These are phyloP conservation scores for Nyctibius grandis DNA, from an alignment of 2,797 vertebrate genomes.

Conservation along the genomic window DNA sequence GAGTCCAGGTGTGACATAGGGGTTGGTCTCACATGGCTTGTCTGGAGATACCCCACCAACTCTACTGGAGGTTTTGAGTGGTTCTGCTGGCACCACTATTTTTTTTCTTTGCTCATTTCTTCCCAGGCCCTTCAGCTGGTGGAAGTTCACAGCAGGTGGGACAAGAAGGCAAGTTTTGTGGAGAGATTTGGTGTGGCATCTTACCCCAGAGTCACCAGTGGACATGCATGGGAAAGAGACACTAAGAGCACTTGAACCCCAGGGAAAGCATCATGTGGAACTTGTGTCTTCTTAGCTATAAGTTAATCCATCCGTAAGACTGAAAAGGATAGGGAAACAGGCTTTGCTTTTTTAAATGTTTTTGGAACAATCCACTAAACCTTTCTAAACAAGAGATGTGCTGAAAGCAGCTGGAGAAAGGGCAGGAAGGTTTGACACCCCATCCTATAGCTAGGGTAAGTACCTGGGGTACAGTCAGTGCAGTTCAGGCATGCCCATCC, in stretches of 20 bases:
- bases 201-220: neutral
- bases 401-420: neutral
- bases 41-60: neutral
- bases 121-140: neutral
- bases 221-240: neutral
- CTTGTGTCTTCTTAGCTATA: neutral
- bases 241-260: neutral
- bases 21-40: neutral
- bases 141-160: neutral
- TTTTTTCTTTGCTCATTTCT: neutral
- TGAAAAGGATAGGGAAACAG: neutral
- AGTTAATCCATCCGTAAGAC: neutral
- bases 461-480: neutral
- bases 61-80: neutral
- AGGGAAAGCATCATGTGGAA: neutral
- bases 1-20: fast-evolving
- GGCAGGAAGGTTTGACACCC: neutral
- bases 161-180: neutral
- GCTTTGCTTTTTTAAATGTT: neutral
- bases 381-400: neutral
- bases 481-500: neutral
- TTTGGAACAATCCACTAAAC: neutral
- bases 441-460: neutral
- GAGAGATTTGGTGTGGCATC: neutral
- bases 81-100: neutral